Conservation (phyloP, 2,113 vertebrate species). For the Madoqua kirkii region DNA sequence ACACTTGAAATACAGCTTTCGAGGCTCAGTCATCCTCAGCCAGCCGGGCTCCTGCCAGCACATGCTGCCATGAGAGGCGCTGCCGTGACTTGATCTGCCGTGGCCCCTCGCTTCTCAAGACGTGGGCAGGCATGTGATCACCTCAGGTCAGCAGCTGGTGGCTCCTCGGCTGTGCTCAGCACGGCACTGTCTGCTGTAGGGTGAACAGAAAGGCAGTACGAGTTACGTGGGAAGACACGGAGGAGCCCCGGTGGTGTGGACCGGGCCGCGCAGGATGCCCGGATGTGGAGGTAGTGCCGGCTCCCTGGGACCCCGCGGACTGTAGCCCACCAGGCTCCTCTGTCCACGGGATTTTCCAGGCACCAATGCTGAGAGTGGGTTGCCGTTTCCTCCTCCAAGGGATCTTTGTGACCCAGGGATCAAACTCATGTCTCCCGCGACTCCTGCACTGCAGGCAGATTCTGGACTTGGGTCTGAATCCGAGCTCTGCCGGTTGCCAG, state of each 20-base stretch:
- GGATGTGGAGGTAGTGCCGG: neutral
- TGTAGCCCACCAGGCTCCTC: neutral
- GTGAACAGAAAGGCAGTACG: neutral
- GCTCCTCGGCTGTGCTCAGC: neutral
- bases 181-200: neutral
- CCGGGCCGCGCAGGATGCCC: neutral
- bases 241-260: neutral
- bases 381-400: neutral
- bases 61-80: neutral
- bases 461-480: neutral
- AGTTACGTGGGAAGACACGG: neutral
- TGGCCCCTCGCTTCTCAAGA: neutral
- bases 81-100: neutral
- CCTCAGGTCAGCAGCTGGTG: neutral
- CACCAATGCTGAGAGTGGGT: neutral
- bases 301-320: neutral
- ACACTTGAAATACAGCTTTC: conserved; percentile 24
- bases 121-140: neutral
- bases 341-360: neutral
- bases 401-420: neutral
- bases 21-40: conserved; percentile 6
- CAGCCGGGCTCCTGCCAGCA: neutral
- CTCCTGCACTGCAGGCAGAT: neutral
- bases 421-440: neutral
- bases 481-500: neutral